phyloP scores from a whole-genome alignment of 2,888 invertebrate genomes.

The Callyntrura sp. region DNA sequence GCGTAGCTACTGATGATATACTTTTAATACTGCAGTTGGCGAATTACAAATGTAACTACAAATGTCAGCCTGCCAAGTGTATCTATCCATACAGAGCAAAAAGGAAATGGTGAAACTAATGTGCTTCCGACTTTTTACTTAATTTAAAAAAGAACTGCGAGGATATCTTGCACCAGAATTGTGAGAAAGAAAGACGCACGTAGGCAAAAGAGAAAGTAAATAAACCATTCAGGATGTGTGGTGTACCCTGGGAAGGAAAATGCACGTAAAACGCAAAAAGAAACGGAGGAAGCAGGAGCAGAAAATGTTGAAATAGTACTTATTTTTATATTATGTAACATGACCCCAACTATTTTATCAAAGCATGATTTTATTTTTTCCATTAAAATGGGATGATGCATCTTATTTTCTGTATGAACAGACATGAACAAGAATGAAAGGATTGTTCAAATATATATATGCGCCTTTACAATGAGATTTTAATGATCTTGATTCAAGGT shows the following conservation, averaged over 20 bases:
- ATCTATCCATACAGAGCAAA: not conserved
- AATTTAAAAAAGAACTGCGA: too few species aligned
- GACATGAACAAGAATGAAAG: too few species aligned
- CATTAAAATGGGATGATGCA: not conserved
- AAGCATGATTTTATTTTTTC: not conserved
- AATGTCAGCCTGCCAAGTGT: too few species aligned
- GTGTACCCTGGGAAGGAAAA: not conserved
- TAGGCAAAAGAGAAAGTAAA: not conserved
- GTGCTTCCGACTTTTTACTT: slow-evolving; percentile 24
- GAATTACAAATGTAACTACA: too few species aligned
- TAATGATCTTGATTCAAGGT: not conserved
- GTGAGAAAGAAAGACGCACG: not conserved
- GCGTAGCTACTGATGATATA: too few species aligned
- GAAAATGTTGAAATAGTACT: too few species aligned
- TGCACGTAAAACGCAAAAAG: not conserved
- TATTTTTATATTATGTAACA: too few species aligned
- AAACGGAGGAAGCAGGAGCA: not conserved
- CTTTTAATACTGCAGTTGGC: too few species aligned
- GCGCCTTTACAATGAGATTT: slow-evolving; percentile 19
- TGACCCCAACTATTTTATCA: not conserved
- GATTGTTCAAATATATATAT: not conserved
- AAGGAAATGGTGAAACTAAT: slow-evolving; percentile 57
- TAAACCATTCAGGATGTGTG: not conserved
- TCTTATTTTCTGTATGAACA: not conserved
- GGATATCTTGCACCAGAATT: too few species aligned